Percentiles rank a stretch among this genome's conserved stretches.
Evolutionary conservation across 37 sponge, comb jelly and placozoan genomes (phyloP).

Genomic region (Amphimedon queenslandica): DNA sequence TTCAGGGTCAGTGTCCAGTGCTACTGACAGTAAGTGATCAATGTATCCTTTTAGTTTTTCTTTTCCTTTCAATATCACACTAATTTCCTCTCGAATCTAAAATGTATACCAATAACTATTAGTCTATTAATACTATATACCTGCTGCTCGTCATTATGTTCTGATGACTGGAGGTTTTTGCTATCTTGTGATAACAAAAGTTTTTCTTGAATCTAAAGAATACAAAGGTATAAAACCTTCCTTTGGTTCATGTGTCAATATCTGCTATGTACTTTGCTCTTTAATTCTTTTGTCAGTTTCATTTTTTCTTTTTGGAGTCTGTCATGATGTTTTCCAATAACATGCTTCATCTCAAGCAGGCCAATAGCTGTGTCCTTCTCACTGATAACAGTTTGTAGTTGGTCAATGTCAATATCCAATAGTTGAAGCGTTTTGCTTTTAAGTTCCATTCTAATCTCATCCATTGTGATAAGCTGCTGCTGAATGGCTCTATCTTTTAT

Average conservation of each 20-base stretch:
- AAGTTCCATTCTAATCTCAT: neutral
- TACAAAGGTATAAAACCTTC: neutral
- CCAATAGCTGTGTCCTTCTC: constrained; percentile 38
- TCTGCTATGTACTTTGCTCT: constrained; percentile 19
- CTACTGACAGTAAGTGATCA: constrained; percentile 49
- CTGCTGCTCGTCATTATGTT: too few relatives aligned
- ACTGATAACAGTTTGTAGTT: constrained; percentile 23
- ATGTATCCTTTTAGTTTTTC: constrained; percentile 21
- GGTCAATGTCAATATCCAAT: constrained; percentile 8
- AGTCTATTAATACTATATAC: too few relatives aligned
- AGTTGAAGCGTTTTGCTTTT: neutral
- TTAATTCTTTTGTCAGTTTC: constrained; percentile 20
- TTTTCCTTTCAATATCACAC: neutral
- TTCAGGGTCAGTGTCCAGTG: constrained; percentile 33
- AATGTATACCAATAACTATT: too few relatives aligned
- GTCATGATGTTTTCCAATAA: neutral
- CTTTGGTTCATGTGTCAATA: neutral
- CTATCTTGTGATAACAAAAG: too few relatives aligned
- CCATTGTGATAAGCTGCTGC: too few relatives aligned
- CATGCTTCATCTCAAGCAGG: constrained; percentile 15
- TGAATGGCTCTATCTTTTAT: too few relatives aligned
- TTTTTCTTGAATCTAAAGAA: too few relatives aligned
- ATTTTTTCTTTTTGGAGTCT: constrained; percentile 6
- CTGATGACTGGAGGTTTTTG: too few relatives aligned
- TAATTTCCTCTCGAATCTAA: constrained; percentile 33